These are phyloP conservation scores for Proterorhinus semilunaris DNA, from an alignment of 2,113 vertebrate species.

Conservation along the genomic window DNA sequence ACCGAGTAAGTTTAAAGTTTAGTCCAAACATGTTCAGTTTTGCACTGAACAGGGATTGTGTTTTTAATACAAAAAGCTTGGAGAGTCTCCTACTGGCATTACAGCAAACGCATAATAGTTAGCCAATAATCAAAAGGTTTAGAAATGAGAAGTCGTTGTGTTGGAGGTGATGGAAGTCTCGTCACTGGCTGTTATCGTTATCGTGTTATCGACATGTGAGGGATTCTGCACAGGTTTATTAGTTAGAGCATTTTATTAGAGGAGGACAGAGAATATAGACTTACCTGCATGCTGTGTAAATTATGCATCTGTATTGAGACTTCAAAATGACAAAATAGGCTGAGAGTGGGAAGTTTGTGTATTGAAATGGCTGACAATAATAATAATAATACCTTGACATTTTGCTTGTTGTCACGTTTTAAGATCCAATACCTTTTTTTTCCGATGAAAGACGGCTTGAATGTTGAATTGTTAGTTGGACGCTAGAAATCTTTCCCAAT, in stretches of 20 bases:
- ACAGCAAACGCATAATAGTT: conserved; percentile 62
- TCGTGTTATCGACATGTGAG: no score
- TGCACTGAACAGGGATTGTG: conserved; percentile 43
- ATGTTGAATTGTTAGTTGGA: no score
- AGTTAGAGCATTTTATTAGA: conserved; percentile 11
- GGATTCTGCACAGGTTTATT: conserved; percentile 37
- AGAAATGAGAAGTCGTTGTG: background rate
- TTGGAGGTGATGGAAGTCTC: conserved; percentile 51
- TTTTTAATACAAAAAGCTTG: conserved; percentile 58
- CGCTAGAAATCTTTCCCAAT: no score
- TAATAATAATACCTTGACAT: no score
- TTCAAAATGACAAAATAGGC: no score
- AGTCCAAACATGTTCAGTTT: background rate
- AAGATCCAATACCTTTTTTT: no score
- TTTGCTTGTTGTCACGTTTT: no score
- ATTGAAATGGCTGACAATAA: no score
- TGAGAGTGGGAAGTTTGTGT: no score
- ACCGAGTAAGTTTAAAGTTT: no score
- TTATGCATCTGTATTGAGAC: background rate
- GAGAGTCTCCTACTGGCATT: conserved; percentile 17
- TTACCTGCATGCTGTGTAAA: background rate
- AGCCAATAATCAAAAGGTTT: conserved; percentile 58
- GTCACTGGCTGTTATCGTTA: conserved; percentile 49
- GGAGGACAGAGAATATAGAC: background rate
- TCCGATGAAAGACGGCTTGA: no score